A percentile compares a stretch with the other conserved stretches of the same genome.
phyloP scores from a whole-genome alignment of 1,140 invertebrate genomes.

The Nasonia longicornis region DNA sequence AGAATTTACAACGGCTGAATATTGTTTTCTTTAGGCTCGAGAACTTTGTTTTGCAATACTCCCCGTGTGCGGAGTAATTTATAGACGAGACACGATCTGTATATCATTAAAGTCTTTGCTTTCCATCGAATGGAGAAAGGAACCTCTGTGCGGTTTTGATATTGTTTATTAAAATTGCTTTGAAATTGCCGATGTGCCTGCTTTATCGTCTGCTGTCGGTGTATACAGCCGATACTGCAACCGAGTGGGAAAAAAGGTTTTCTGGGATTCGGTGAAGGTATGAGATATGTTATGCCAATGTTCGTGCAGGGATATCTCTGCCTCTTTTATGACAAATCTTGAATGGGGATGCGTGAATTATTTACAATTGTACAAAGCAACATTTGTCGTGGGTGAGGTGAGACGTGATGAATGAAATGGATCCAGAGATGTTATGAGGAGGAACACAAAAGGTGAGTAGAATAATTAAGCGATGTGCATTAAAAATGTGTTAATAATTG shows the following conservation, averaged over 20 bases:
- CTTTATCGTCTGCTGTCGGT: too few species aligned
- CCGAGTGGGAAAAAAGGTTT: background rate
- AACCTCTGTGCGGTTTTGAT: background rate
- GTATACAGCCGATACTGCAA: slow-evolving; percentile 5
- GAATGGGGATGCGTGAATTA: background rate
- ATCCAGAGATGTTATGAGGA: slow-evolving; percentile 2
- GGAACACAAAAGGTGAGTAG: slow-evolving; percentile 14
- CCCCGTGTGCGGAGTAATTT: background rate
- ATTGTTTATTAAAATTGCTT: too few species aligned
- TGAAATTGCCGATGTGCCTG: too few species aligned
- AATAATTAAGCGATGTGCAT: slow-evolving; percentile 4
- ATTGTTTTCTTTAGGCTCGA: background rate
- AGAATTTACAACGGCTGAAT: background rate
- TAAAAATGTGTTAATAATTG: slow-evolving; percentile 25
- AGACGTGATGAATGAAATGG: background rate
- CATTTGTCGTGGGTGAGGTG: background rate
- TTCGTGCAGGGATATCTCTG: slow-evolving; percentile 9
- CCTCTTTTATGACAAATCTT: slow-evolving; percentile 9
- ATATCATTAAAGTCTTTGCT: background rate
- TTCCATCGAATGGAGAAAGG: background rate
- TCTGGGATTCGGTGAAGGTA: background rate
- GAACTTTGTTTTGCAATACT: background rate
- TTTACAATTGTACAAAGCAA: background rate
- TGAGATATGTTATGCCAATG: slow-evolving; percentile 3
- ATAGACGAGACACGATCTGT: background rate